Evolutionary conservation across 2,797 vertebrate genomes (phyloP), one percentile per base, ranked within the genome.

Genomic region (Falco rusticolus): DNA sequence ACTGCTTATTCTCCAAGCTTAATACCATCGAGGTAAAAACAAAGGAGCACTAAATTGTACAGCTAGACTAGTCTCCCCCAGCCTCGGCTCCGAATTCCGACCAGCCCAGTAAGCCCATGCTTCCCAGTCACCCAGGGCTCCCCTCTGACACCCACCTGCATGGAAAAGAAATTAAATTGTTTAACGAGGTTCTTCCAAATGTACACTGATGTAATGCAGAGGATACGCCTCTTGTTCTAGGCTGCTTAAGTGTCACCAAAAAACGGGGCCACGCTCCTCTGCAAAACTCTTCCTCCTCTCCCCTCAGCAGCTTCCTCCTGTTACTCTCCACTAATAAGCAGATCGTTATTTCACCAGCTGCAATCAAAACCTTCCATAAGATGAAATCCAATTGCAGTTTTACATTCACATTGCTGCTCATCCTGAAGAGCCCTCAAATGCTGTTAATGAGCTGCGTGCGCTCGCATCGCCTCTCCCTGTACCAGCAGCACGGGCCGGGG

Each of bases 1-100:
- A 84, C 72, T 83, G 57, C 76, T 95, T 75, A 39, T 45, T 84
- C 63, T 90, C 65, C 45, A 84, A 91, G 92, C 61, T 86, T 86
- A 68, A 72, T 34, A 18, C 51, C 72, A 61, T 50, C 39, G 60
- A 95, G 71, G 76, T 74, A 84, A 37, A 93, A 87, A 79, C 2
- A 28, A 76, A 25, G 41, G 51, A 75, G 39, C 8, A 65, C 47
- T 75, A 53, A 85, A 89, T 0, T 9, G 88, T 83, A 53, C 31
- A 48, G 84, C 56, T 78, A 53, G 81, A 71, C 51, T 66, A 28
- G 48, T 17, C 45, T 70, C 78, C 77, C 39, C 66, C 69, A 45
- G 60, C 50, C 54, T 15, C 2, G 3, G 48, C 82, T 74, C 43
- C 11, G 34, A 34, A 13, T 28, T 47, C 34, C 71, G 51, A 77